Percentiles rank a stretch among this genome's conserved stretches.
These are phyloP conservation scores for Orycteropus afer DNA, from an alignment of 2,113 vertebrate species.

Conservation along the genomic window DNA sequence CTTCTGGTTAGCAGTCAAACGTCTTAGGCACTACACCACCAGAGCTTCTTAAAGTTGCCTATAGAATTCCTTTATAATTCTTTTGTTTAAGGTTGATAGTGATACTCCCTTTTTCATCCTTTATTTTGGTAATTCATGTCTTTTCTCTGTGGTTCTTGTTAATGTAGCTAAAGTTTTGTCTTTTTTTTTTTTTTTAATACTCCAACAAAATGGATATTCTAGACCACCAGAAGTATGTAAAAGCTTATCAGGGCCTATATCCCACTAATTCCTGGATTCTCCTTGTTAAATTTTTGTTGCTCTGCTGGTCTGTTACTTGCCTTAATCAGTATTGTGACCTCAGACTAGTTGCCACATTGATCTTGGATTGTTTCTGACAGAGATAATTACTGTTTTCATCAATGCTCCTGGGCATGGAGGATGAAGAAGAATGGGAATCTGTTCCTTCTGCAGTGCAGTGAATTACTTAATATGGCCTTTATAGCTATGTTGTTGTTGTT, in stretches of 20 bases:
- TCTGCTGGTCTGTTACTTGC: neutral
- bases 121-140: neutral
- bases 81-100: neutral
- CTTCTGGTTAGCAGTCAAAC: too few relatives aligned
- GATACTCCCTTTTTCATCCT: neutral
- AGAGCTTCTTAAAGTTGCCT: too few relatives aligned
- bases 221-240: neutral
- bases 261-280: neutral
- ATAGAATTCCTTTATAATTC: neutral
- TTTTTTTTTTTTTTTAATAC: neutral
- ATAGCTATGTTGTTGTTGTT: too few relatives aligned
- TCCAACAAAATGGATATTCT: neutral
- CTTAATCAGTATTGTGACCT: neutral
- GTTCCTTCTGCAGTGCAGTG: too few relatives aligned
- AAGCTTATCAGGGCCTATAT: neutral
- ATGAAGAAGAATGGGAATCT: neutral
- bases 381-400: neutral
- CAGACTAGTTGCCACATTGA: neutral
- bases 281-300: neutral
- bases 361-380: neutral
- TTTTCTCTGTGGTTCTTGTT: neutral
- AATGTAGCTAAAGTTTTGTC: neutral
- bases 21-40: too few relatives aligned
- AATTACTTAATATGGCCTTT: too few relatives aligned
- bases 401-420: neutral